Base-by-base conservation (phyloP, 2,888 invertebrate genomes). In the Hirtodrosophila alboralis region DNA sequence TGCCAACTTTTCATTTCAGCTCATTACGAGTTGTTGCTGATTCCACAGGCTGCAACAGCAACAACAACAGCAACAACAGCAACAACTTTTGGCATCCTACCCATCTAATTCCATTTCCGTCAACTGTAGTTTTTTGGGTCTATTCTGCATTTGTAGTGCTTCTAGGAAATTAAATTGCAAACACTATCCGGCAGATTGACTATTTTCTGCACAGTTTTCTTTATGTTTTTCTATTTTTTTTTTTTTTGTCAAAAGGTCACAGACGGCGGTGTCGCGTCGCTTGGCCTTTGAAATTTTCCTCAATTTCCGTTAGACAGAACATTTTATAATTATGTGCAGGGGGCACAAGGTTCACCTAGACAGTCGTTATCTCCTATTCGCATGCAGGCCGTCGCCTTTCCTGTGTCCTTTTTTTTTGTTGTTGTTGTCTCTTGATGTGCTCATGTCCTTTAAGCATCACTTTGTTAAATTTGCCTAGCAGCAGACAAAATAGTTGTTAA, bases 91-190 rank as follows among this genome's bases (percentile, higher is more conserved):
- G 34, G 21, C 26, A 26, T 21, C 26, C 38, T n/a, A 6, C 31
- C 16, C 61, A 33, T 74, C 59, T 74, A 68, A 77, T 81, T 78
- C 61, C 69, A 81, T 78, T 78, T 78, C 77, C 83, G 75, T n/a
- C 52, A 43, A 51, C 61, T 63, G 63, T 58, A 79, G 57, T 67
- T 75, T 71, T 67, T 53, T 47, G 56, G n/a, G n/a, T n/a, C 67
- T 44, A 53, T 75, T 63, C 64, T 68, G 70, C 77, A 71, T 37
- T 58, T 49, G 33, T 38, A 18, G 51, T 45, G 54, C 48, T 44
- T 31, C 49, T 52, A 81, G 79, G 77, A 78, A 78, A 81, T 78
- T 81, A 78, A 75, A 71, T 69, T 81, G 54, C 62, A 40, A 64
- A 62, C 79, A 81, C 83, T 81, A 78, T 78, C 83, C 77, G 83